These are phyloP conservation scores for Drosophila erecta DNA, from an alignment of 1,140 invertebrate genomes.

Conservation along the genomic window DNA sequence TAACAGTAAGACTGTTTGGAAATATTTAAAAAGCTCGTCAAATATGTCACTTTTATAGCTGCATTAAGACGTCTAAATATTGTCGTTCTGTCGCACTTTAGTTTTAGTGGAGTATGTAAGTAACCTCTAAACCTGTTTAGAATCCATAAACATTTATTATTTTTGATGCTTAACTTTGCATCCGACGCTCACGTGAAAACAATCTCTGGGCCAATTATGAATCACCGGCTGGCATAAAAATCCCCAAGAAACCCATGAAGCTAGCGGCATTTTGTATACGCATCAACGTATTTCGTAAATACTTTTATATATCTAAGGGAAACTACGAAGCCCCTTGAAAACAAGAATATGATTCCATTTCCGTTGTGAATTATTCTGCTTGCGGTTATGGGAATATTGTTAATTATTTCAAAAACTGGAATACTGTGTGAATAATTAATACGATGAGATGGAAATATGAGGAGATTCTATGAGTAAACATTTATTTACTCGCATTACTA, in stretches of 20 bases:
- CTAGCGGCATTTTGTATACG: conserved; percentile 13
- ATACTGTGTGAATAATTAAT: conserved; percentile 6
- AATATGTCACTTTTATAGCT: conserved; percentile 5
- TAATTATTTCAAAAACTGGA: conserved; percentile 22
- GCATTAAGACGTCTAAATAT: not conserved
- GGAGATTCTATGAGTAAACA: not conserved
- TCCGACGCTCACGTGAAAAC: conserved; percentile 25
- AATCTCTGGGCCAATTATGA: conserved; percentile 33
- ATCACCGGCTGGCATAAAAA: conserved; percentile 38
- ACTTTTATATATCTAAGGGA: not conserved
- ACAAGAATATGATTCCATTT: conserved; percentile 44
- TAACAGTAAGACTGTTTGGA: not conserved
- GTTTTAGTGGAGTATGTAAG: conserved; percentile 18
- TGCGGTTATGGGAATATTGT: conserved; percentile 13
- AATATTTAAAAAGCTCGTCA: conserved; percentile 3
- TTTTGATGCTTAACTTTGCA: conserved; percentile 23
- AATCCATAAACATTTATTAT: conserved; percentile 27
- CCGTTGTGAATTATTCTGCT: conserved; percentile 43
- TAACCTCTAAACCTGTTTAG: conserved; percentile 59
- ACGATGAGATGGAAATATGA: not conserved
- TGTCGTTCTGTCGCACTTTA: not conserved
- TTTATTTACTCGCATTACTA: no score
- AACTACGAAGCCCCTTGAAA: conserved; percentile 48
- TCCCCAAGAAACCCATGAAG: conserved; percentile 23
- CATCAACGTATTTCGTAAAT: conserved; percentile 36